These are phyloP conservation scores for Ethmia dodecea DNA, from an alignment of 2,888 invertebrate species.

Conservation along the genomic window DNA sequence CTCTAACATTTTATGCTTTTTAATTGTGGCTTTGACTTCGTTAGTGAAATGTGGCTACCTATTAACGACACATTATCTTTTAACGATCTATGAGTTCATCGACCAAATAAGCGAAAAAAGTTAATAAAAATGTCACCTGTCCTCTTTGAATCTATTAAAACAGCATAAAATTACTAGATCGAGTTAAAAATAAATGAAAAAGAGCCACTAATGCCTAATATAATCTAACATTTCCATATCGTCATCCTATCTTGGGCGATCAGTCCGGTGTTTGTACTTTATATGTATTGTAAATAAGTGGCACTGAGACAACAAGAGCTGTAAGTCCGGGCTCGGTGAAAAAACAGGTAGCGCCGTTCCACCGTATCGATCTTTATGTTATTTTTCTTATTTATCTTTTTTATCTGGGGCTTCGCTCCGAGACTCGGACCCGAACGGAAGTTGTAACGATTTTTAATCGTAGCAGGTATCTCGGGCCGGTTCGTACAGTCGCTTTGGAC, in stretches of 20 bases:
- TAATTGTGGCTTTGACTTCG: no score
- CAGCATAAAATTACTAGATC: no score
- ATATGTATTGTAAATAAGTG: no score
- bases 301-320: no score
- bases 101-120: slow-evolving; percentile 6
- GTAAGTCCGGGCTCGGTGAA: slow-evolving; percentile 51
- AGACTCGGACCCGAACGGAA: slow-evolving; percentile 69
- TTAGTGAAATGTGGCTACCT: no score
- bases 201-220: no score
- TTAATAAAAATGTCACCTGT: not conserved
- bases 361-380: slow-evolving; percentile 72
- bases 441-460: slow-evolving; percentile 77
- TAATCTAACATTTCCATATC: no score
- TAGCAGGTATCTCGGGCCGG: slow-evolving; percentile 68
- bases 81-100: slow-evolving; percentile 20
- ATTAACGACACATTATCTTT: no score
- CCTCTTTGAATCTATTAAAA: not conserved
- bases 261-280: no score
- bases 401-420: slow-evolving; percentile 62
- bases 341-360: slow-evolving; percentile 74
- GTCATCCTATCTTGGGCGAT: no score
- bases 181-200: no score
- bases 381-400: slow-evolving; percentile 74
- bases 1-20: no score
- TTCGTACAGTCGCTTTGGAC: slow-evolving; percentile 55